Conservation (phyloP, 2,113 vertebrate genomes). For the Microcebus tavaratra region DNA sequence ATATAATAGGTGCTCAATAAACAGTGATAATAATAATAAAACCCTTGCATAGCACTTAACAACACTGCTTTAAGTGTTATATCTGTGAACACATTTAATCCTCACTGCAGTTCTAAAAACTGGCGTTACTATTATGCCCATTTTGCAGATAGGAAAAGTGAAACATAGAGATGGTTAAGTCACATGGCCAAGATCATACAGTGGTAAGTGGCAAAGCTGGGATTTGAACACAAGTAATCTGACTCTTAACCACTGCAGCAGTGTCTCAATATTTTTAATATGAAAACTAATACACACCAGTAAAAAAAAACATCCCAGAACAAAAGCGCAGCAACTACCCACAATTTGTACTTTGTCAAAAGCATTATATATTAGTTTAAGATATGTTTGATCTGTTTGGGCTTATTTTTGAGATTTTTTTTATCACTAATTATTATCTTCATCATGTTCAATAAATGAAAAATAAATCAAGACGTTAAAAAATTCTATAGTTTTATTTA, state of each 20-base stretch:
- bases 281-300: neutral
- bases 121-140: neutral
- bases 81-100: neutral
- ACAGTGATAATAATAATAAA: neutral
- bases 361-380: neutral
- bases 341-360: neutral
- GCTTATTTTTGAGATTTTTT: neutral
- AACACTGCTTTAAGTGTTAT: neutral
- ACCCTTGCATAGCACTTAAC: too few relatives aligned
- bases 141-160: neutral
- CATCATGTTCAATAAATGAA: neutral
- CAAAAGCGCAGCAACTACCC: neutral
- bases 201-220: neutral
- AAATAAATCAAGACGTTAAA: neutral
- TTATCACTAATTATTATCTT: conserved; percentile 1
- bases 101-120: neutral
- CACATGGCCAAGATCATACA: neutral
- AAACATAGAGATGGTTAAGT: neutral
- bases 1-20: neutral
- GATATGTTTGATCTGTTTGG: neutral
- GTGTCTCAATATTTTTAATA: neutral
- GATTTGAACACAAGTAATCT: neutral
- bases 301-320: neutral
- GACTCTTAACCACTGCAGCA: neutral
- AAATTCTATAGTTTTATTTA: neutral